Evolutionary conservation across 2,888 invertebrate genomes (phyloP).

Genomic region (Rhagium mordax): DNA sequence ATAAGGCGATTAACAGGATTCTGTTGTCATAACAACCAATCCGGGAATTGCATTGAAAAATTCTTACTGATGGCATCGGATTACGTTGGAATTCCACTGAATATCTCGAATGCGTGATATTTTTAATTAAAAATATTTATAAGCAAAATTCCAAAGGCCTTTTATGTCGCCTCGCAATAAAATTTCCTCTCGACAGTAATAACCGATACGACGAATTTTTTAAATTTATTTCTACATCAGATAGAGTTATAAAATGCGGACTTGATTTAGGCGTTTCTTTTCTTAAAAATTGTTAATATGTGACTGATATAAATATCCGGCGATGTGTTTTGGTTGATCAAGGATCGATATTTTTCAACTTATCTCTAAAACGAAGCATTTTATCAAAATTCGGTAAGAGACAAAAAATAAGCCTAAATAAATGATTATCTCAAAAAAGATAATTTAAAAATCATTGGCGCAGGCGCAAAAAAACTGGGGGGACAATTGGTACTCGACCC

Average conservation of each 20-base stretch:
- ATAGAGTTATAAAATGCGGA: not conserved
- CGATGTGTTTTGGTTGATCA: no score
- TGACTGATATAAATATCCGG: no score
- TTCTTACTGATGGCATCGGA: slow-evolving; percentile 8
- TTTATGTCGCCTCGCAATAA: not conserved
- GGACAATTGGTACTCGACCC: no score
- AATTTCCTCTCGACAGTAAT: not conserved
- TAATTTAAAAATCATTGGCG: no score
- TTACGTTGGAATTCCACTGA: slow-evolving; percentile 2
- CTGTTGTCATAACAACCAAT: slow-evolving; percentile 30
- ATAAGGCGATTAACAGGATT: slow-evolving; percentile 37
- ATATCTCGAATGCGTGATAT: slow-evolving; percentile 13
- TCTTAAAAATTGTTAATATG: no score
- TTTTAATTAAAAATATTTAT: slow-evolving; percentile 24
- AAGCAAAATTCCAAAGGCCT: not conserved
- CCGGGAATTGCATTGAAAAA: slow-evolving; percentile 26
- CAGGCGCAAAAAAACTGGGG: no score
- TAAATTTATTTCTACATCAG: not conserved
- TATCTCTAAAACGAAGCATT: no score
- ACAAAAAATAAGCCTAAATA: no score
- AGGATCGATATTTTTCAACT: no score
- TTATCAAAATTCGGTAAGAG: no score
- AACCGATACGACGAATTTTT: not conserved
- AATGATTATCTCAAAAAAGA: no score
- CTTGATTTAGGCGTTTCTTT: no score